These are phyloP conservation scores for Manis crassicaudata DNA, from an alignment of 2,797 vertebrate species.

Conservation along the genomic window DNA sequence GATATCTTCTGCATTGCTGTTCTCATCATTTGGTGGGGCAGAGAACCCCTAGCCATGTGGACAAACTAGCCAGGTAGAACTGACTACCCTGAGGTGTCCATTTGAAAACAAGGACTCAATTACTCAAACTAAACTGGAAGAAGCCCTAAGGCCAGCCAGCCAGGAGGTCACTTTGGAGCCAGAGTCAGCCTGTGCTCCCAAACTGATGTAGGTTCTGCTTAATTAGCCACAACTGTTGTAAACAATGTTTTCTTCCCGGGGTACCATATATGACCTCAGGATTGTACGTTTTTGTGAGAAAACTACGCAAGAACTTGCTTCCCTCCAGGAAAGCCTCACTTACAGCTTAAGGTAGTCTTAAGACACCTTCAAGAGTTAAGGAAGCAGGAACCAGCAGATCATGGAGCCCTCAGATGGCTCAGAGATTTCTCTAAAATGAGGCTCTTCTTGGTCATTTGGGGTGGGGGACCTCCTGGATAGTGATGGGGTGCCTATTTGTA, in stretches of 20 bases:
- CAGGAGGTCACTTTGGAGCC: neutral
- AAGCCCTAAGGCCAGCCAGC: neutral
- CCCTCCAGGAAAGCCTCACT: neutral
- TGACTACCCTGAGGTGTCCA: neutral
- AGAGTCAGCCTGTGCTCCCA: neutral
- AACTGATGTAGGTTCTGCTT: neutral
- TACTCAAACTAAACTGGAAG: neutral
- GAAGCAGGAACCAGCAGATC: neutral
- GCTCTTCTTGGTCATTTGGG: neutral
- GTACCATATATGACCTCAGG: neutral
- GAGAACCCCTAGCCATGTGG: neutral
- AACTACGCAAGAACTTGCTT: neutral
- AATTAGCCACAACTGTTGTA: neutral
- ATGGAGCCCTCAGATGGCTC: neutral
- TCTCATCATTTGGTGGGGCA: neutral
- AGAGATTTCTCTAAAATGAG: neutral
- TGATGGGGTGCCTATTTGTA: neutral
- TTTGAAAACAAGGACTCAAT: neutral
- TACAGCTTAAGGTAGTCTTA: neutral
- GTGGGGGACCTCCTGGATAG: neutral
- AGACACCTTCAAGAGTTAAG: neutral
- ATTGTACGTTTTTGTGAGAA: neutral
- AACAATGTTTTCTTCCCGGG: neutral
- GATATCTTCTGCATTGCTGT: neutral
- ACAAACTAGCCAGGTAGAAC: neutral